Percentiles rank a stretch among this genome's conserved stretches.
Evolutionary conservation across 2,888 invertebrate species (phyloP).

Genomic region (Yponomeuta plumbellus): DNA sequence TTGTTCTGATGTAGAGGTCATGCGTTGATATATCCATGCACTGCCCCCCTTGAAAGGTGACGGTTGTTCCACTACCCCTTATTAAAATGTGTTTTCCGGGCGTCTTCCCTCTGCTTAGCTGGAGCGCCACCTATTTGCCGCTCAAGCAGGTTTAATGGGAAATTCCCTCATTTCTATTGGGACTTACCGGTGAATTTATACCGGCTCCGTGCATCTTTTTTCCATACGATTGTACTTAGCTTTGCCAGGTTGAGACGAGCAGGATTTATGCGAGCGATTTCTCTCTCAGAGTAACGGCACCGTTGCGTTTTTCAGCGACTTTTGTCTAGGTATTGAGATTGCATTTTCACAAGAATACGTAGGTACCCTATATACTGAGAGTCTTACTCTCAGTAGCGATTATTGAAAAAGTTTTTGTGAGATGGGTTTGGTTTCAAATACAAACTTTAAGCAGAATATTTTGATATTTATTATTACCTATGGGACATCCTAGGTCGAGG

Average conservation of each 20-base stretch:
- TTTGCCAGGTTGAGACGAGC: conserved; percentile 23
- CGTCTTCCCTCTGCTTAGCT: conserved; percentile 48
- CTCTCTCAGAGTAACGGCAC: not conserved
- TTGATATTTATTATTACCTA: no score
- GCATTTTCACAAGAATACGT: not conserved
- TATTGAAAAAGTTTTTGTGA: no score
- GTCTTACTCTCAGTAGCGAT: no score
- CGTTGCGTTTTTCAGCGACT: not conserved
- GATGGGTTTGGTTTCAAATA: no score
- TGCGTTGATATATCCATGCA: no score
- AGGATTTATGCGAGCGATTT: conserved; percentile 19
- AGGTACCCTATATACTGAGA: not conserved
- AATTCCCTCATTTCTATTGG: conserved; percentile 70
- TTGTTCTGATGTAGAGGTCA: no score
- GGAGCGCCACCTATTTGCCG: conserved; percentile 62
- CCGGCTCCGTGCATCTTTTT: conserved; percentile 56
- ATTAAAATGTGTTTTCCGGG: conserved; percentile 65
- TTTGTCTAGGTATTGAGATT: not conserved
- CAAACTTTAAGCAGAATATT: no score
- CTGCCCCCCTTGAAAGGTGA: conserved; percentile 22
- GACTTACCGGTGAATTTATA: conserved; percentile 65
- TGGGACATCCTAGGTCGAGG: no score
- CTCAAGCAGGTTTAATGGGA: conserved; percentile 62
- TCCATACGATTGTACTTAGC: conserved; percentile 59
- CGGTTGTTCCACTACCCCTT: conserved; percentile 37